Percentiles rank a stretch among this genome's conserved stretches.
phyloP scores from a whole-genome alignment of 2,888 invertebrate genomes.

The Chromoteleia sp. region DNA sequence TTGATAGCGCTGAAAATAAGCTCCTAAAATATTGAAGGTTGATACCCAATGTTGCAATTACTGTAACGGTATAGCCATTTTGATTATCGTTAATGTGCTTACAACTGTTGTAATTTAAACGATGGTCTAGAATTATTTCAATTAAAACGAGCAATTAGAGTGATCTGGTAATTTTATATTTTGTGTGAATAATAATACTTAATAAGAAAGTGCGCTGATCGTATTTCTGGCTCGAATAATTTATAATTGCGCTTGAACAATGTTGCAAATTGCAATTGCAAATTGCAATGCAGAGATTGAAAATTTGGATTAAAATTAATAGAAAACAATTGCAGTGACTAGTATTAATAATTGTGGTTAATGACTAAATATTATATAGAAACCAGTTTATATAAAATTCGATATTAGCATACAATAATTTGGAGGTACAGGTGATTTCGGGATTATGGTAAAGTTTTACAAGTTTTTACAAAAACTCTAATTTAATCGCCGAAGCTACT shows the following conservation, averaged over 20 bases:
- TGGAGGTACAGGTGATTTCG: not conserved
- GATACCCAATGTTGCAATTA: constrained; percentile 30
- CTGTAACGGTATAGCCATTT: constrained; percentile 25
- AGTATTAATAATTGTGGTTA: no score
- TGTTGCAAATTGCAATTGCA: no score
- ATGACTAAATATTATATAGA: no score
- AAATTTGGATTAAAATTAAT: no score
- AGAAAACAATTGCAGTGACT: no score
- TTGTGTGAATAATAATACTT: constrained; percentile 14
- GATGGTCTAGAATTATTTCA: constrained; percentile 32
- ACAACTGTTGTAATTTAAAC: constrained; percentile 35
- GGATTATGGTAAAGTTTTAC: constrained; percentile 2
- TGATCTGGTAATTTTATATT: constrained; percentile 26
- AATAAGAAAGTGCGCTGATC: not conserved
- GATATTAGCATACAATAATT: not conserved
- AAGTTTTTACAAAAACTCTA: constrained; percentile 4
- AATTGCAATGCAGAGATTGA: no score
- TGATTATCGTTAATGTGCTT: constrained; percentile 43
- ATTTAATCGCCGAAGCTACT: constrained; percentile 4
- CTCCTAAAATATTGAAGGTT: constrained; percentile 7
- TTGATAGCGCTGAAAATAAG: constrained; percentile 1
- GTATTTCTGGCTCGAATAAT: not conserved
- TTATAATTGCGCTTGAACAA: not conserved
- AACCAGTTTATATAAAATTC: not conserved
- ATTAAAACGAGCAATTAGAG: constrained; percentile 24